These are phyloP conservation scores for Brienomyrus longianalis DNA, from an alignment of 2,113 vertebrate species.

Conservation along the genomic window DNA sequence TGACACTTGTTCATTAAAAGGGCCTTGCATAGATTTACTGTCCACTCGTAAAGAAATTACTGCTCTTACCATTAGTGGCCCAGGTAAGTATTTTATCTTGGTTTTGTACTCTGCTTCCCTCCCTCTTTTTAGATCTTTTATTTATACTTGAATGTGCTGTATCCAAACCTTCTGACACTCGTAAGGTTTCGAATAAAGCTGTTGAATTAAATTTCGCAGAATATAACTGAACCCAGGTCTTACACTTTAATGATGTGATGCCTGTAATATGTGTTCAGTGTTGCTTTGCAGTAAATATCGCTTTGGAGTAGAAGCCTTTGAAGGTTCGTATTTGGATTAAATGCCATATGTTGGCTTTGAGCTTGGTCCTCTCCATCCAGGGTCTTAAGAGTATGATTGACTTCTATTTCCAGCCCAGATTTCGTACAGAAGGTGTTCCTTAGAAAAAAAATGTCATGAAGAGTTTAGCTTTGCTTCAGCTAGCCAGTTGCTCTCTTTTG, in stretches of 20 bases:
- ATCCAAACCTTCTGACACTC: slow-evolving; percentile 33
- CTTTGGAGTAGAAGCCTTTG: not conserved
- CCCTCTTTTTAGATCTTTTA: slow-evolving; percentile 43
- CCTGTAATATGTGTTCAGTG: not conserved
- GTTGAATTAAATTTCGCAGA: not conserved
- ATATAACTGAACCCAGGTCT: not conserved
- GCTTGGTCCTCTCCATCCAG: not conserved
- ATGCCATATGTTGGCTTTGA: not conserved
- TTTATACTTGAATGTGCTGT: slow-evolving; percentile 44
- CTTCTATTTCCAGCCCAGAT: not conserved
- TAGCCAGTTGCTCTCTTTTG: not conserved
- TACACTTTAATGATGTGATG: not conserved
- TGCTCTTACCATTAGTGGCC: slow-evolving; percentile 47
- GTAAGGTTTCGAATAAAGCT: slow-evolving; percentile 32
- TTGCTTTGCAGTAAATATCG: slow-evolving; percentile 5
- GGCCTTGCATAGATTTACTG: slow-evolving; percentile 31
- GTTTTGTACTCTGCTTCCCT: slow-evolving; percentile 48
- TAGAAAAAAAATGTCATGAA: not conserved
- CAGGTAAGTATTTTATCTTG: slow-evolving; percentile 70
- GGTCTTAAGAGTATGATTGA: not conserved
- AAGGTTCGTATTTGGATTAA: not conserved
- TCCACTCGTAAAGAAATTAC: slow-evolving; percentile 31
- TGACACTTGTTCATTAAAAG: slow-evolving; percentile 23
- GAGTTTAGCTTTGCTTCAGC: not conserved
- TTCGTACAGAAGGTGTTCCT: not conserved